phyloP scores from a whole-genome alignment of 2,888 invertebrate species.

The Watsonalla cultraria region DNA sequence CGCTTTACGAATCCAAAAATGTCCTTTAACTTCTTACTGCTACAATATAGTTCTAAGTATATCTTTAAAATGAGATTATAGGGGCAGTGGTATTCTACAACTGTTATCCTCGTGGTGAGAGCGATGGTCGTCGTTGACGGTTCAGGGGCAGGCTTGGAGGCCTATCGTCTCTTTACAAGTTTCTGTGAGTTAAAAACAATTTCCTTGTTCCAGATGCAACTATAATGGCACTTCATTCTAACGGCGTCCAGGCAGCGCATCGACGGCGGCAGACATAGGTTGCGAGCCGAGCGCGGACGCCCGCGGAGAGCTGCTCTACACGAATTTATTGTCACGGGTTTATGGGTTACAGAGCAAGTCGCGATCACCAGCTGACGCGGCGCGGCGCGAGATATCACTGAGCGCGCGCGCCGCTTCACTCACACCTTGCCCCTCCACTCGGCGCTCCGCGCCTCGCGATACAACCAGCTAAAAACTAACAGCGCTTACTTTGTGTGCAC shows the following conservation, averaged over 20 bases:
- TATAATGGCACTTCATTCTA: slow-evolving; percentile 87
- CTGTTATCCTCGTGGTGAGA: slow-evolving; percentile 58
- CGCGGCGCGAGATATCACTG: slow-evolving; percentile 48
- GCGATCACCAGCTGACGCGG: slow-evolving; percentile 55
- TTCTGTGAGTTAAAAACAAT: slow-evolving; percentile 96
- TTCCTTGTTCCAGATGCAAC: slow-evolving; percentile 95
- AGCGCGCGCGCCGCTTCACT: slow-evolving; percentile 42
- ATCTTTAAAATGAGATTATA: slow-evolving; percentile 56
- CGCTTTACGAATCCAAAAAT: slow-evolving; percentile 38
- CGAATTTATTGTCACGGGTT: slow-evolving; percentile 75
- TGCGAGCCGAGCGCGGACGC: slow-evolving; percentile 68
- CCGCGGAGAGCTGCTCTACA: slow-evolving; percentile 53
- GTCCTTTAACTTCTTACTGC: slow-evolving; percentile 55
- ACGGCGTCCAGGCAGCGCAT: slow-evolving; percentile 69
- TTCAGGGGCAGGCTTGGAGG: slow-evolving; percentile 36
- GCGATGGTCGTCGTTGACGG: slow-evolving; percentile 64
- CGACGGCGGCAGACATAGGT: slow-evolving; percentile 72
- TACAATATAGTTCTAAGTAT: slow-evolving; percentile 57
- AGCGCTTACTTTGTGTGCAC: slow-evolving; percentile 9
- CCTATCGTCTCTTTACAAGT: slow-evolving; percentile 95
- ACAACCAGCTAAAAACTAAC: slow-evolving; percentile 15
- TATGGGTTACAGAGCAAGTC: slow-evolving; percentile 16
- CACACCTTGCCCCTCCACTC: slow-evolving; percentile 28
- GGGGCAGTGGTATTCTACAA: slow-evolving; percentile 64
- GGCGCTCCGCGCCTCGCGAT: slow-evolving; percentile 8